A percentile compares a stretch with the other conserved stretches of the same genome.
phyloP scores from a whole-genome alignment of 2,888 invertebrate genomes.

The Tipula unca region DNA sequence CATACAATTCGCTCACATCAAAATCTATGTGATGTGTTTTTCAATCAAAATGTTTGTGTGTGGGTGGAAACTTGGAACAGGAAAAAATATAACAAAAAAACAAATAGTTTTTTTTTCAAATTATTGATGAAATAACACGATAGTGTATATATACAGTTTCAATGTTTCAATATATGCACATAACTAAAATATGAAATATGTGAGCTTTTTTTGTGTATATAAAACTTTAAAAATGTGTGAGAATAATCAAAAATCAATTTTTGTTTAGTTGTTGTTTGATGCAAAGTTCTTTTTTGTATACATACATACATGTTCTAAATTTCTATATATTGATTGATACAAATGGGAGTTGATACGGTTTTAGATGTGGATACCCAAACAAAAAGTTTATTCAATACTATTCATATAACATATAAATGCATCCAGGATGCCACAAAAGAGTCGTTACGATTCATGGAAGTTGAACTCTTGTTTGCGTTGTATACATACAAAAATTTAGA shows the following conservation, averaged over 20 bases:
- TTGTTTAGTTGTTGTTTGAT: not conserved
- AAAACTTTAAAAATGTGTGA: not conserved
- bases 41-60: not conserved
- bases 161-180: not conserved
- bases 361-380: not conserved
- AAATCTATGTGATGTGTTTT: not conserved
- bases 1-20: not conserved
- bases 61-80: not conserved
- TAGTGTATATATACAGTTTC: not conserved
- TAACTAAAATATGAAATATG: not conserved
- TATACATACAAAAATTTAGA: too few species aligned
- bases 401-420: too few species aligned
- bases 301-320: too few species aligned
- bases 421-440: too few species aligned
- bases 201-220: not conserved
- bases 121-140: not conserved
- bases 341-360: not conserved
- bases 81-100: not conserved
- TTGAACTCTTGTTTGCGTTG: too few species aligned
- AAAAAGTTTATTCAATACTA: too few species aligned
- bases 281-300: too few species aligned
- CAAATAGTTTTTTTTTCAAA: not conserved
- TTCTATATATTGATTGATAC: too few species aligned
- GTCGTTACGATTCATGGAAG: too few species aligned
- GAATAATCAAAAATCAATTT: not conserved